Percentiles rank a stretch among this genome's conserved stretches.
These are phyloP conservation scores for Papilio aristodemus DNA, from an alignment of 1,140 invertebrate genomes.

Conservation along the genomic window DNA sequence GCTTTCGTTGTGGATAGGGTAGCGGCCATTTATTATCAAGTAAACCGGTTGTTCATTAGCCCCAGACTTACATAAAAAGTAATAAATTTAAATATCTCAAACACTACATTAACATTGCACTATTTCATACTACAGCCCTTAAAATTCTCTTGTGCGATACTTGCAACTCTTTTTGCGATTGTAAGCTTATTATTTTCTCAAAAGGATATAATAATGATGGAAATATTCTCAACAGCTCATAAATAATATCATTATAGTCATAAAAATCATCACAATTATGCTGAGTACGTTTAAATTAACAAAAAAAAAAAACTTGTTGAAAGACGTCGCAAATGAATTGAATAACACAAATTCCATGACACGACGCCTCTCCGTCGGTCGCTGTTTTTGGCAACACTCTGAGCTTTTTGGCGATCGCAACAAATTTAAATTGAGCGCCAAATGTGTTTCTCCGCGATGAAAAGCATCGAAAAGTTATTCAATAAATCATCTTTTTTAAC, in stretches of 20 bases:
- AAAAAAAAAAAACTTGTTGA: background rate
- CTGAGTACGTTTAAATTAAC: constrained; percentile 10
- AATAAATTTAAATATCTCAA: too few relatives aligned
- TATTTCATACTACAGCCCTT: too few relatives aligned
- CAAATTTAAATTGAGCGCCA: constrained; percentile 18
- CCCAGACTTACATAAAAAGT: too few relatives aligned
- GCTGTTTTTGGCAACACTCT: constrained; percentile 11
- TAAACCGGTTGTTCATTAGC: too few relatives aligned
- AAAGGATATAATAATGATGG: constrained; percentile 11
- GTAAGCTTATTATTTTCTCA: background rate
- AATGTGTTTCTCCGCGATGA: background rate
- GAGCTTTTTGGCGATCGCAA: constrained; percentile 7
- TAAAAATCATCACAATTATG: constrained; percentile 21
- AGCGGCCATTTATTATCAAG: too few relatives aligned
- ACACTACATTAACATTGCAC: too few relatives aligned
- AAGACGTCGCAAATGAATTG: constrained; percentile 14
- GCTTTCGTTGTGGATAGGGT: too few relatives aligned
- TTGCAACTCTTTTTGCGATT: background rate
- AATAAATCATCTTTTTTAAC: constrained; percentile 20
- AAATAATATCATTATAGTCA: constrained; percentile 15
- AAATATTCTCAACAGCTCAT: background rate
- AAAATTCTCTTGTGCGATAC: background rate
- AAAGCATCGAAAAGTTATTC: background rate
- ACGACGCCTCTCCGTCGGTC: constrained; percentile 1
- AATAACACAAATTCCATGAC: constrained; percentile 8